Base-by-base conservation (phyloP, 1,140 invertebrate genomes). In the Drosophila insularis region DNA sequence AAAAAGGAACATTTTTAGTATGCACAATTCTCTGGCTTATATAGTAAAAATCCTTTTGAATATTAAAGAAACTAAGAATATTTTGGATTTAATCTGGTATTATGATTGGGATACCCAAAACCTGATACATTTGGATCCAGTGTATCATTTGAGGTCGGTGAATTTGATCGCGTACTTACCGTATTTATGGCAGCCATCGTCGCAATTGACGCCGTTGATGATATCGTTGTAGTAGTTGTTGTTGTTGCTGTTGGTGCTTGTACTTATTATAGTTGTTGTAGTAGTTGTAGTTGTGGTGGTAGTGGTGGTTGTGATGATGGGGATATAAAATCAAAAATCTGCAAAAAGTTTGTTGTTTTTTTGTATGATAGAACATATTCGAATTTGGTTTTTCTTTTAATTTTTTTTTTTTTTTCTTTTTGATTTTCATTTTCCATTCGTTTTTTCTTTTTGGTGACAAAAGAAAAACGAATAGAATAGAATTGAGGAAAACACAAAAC, bases 101-200 rank as follows among this genome's bases (percentile, higher is more conserved):
- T 27, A 27, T 27, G 27, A 27, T 0, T 0, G 7, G 7, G 10
- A 35, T 8, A 35, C 32, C 32, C 6, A 17, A 46, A 19, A 17
- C 17, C 5, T 8, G 43, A 46, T 17, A 17, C 0, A 46, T 21
- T 21, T 1, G 43, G 2, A 46, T 46, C 14, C 14, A 7, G 14
- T 46, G 11, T 37, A 10, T 11, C 10, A 11, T 37, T 70, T 71
- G 43, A 72, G 75, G n/a, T 32, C 74, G 58, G 19, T 73, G 76
- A 39, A 64, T 72, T 63, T 40, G 58, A 43, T 77, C 85, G 73
- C 73, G 77, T 80, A 91, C 90, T 91, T 91, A 91, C 90, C 90
- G 90, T 90, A 80, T 91, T 91, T 77, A 91, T 90, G 78, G 90
- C 81, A 69, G 90, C 90, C 90, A 91, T 91, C 80, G 82, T 91